Conservation (phyloP, 2,888 invertebrate species). For the Xylota sylvarum region DNA sequence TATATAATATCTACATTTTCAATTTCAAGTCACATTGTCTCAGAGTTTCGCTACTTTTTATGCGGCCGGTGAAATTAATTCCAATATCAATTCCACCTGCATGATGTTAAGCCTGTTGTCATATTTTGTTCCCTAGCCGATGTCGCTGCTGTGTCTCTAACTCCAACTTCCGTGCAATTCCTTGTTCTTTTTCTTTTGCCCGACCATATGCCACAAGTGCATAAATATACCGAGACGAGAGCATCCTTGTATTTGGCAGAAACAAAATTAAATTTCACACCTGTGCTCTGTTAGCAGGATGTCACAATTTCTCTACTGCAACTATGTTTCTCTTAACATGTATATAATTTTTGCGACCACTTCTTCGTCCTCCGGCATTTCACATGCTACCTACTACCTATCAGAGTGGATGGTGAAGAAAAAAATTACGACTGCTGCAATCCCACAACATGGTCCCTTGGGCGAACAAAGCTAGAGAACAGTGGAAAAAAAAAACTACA, state of each 20-base stretch:
- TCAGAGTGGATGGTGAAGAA: conserved; percentile 27
- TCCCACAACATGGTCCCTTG: conserved; percentile 67
- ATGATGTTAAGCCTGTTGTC: conserved; percentile 39
- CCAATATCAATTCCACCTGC: conserved; percentile 67
- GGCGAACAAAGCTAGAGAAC: conserved; percentile 25
- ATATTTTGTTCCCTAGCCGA: not conserved
- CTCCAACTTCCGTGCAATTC: conserved; percentile 55
- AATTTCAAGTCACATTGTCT: not conserved
- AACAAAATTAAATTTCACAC: conserved; percentile 76
- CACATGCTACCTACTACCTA: not conserved
- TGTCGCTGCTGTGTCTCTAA: conserved; percentile 17
- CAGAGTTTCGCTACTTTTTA: not conserved
- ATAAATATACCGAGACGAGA: conserved; percentile 66
- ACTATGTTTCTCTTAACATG: conserved; percentile 65
- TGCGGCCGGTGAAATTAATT: conserved; percentile 56
- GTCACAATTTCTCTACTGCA: conserved; percentile 62
- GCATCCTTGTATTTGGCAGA: conserved; percentile 67
- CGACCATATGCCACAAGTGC: conserved; percentile 63
- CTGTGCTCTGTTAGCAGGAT: conserved; percentile 75
- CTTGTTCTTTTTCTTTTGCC: conserved; percentile 28
- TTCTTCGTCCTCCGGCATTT: conserved; percentile 43
- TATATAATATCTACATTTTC: not conserved
- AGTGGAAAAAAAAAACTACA: not conserved
- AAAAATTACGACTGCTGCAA: conserved; percentile 60
- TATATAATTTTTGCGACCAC: conserved; percentile 72